Evolutionary conservation across 2,888 invertebrate genomes (phyloP), one percentile per base, ranked within the genome.

Genomic region (Ophraella communa): DNA sequence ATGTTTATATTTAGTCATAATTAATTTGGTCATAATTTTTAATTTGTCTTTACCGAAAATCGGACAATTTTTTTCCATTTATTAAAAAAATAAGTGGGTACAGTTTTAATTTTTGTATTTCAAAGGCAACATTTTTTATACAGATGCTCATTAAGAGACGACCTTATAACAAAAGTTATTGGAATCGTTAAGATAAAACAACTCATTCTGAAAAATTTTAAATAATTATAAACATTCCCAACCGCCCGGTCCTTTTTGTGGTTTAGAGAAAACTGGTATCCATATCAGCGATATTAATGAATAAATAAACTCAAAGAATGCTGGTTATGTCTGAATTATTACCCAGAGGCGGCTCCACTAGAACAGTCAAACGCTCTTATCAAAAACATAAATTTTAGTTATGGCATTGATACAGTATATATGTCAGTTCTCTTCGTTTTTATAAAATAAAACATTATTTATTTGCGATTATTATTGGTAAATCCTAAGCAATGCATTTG

Each of bases 201-300:
- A 7, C 17, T 51, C 23, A 51, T 24, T 27, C 14, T 17, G n/a
- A 17, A 51, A 11, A 17, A 24, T 24, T 51, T 27, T 24, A 23
- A 53, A 60, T 60, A 53, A 60, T 45, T 30, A 52, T 35, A 53
- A 53, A 44, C 39, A 53, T 53, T 53, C 33, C 44, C 30, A 8
- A 33, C 53, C 60, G 45, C 30, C 60, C 42, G 44, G 39, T 14
- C 17, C 39, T 17, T 39, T 60, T 60, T 60, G 45, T 33, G 44
- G 30, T 53, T 39, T 21, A 23, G 1, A 21, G 27, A 27, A 55
- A 55, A 44, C 42, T 24, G 33, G 56, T 56, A 56, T 52, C 27
- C 27, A 52, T 52, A 65, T 61, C 58, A 55, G 63, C 68, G 56
- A 68, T 68, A 64, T 58, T 64, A 66, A 68, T 68, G 63, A 65